Base-by-base conservation (phyloP, 2,797 vertebrate genomes). In the Myotis vivesi region DNA sequence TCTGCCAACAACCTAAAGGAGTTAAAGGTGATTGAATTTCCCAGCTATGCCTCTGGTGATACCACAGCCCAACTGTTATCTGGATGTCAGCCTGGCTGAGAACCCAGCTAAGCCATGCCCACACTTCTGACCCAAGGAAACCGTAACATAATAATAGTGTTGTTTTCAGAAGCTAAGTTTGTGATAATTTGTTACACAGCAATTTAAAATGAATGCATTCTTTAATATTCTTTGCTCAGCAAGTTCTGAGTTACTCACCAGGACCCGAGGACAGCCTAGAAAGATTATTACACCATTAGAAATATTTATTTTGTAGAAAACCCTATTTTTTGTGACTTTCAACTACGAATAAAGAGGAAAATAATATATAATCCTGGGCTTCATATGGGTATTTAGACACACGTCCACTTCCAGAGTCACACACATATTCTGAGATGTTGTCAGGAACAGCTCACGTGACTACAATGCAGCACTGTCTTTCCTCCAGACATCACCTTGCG, bases 351-450 rank as follows among this genome's bases (percentile, higher is more conserved):
- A 3, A 30, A 68, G 51, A 66, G 49, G 86, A 64, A 55, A 69
- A n/a, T 33, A 51, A 5, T 23, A 5, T 6, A 15, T 0, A 51
- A n/a, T 7, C 1, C 25, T 12, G 12, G 15, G 19, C 9, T 57
- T 66, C 30, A 1, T 7, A 4, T 28, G 20, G 11, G n/a, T 30
- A 6, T 62, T 30, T 5, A 22, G 57, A n/a, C 30, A 2, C 12
- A 6, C 3, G n/a, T 38, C 22, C 17, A 4, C 55, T 36, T 22
- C 4, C 1, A 80, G 38, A 79, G 41, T 83, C 76, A 11, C 3
- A 0, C 2, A 2, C 8, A 2, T 28, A 0, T 49, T 62, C 23
- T 59, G 33, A 44, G 66, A 33, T 2, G 4, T 2, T 12, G 7
- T 72, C 81, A 68, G 28, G 20, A 28, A 33, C 30, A 17, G 46